These are phyloP conservation scores for Radopholus similis DNA, from an alignment of 1,140 invertebrate genomes.

Conservation along the genomic window DNA sequence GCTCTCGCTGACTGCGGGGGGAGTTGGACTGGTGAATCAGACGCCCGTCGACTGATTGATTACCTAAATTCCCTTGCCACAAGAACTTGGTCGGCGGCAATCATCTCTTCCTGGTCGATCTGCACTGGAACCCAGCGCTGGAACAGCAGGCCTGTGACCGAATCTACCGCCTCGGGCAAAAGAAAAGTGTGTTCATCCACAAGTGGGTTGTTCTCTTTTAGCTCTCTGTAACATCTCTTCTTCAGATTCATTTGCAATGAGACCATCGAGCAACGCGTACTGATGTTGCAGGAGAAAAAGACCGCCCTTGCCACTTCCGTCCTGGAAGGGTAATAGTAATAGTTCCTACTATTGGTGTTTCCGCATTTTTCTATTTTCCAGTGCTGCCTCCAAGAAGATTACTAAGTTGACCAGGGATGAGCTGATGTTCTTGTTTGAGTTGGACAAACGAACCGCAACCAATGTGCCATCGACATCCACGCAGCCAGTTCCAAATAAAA, in stretches of 20 bases:
- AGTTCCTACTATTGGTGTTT: conserved; percentile 1
- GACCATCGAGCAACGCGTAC: conserved; percentile 80
- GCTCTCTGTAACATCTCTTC: not conserved
- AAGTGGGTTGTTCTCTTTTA: conserved; percentile 65
- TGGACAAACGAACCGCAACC: conserved; percentile 21
- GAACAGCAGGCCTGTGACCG: conserved; percentile 85
- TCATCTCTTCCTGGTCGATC: conserved; percentile 80
- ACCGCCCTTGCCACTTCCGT: conserved; percentile 74
- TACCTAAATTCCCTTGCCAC: not conserved
- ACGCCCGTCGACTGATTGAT: not conserved
- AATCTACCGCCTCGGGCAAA: conserved; percentile 83
- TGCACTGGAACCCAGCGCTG: conserved; percentile 91
- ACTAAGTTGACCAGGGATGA: conserved; percentile 74
- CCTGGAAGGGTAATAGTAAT: conserved; percentile 61
- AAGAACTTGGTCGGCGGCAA: conserved; percentile 80
- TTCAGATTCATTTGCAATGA: conserved; percentile 74
- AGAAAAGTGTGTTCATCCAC: conserved; percentile 75
- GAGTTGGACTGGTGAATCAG: conserved; percentile 70
- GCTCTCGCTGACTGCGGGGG: conserved; percentile 80
- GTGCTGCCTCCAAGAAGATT: conserved; percentile 66
- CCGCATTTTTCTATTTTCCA: conserved; percentile 24
- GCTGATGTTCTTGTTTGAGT: conserved; percentile 73
- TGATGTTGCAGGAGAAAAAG: conserved; percentile 75
- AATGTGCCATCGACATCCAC: too few species aligned
- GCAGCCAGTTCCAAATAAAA: too few species aligned